A percentile compares a stretch with the other conserved stretches of the same genome.
These are phyloP conservation scores for Tamias sibiricus DNA, from an alignment of 2,113 vertebrate species.

Conservation along the genomic window DNA sequence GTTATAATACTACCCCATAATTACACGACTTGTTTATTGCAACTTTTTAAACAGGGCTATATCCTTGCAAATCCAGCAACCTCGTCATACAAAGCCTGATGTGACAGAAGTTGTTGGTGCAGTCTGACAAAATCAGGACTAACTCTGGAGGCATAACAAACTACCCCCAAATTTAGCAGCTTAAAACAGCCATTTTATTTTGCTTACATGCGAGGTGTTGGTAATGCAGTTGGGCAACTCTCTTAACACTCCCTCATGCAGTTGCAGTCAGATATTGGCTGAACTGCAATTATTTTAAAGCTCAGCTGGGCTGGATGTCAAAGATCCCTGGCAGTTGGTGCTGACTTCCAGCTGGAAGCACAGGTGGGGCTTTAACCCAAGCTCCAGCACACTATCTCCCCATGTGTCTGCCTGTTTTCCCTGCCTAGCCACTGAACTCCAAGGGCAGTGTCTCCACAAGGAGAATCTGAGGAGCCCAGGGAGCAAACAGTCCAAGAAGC, in stretches of 20 bases:
- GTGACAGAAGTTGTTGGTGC: neutral
- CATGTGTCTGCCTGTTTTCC: neutral
- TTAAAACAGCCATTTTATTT: neutral
- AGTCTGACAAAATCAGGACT: constrained; percentile 6
- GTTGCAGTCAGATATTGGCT: neutral
- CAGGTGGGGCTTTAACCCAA: neutral
- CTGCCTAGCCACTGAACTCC: neutral
- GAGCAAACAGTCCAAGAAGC: neutral
- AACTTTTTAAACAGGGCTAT: constrained; percentile 9
- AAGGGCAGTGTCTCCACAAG: neutral
- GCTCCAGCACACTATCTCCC: neutral
- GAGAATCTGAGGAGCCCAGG: neutral
- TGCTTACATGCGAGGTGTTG: neutral
- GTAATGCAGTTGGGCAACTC: neutral
- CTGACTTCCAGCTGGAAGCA: neutral
- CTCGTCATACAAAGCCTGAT: neutral
- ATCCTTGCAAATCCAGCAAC: neutral
- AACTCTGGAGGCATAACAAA: neutral
- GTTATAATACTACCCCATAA: constrained; percentile 33
- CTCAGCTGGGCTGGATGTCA: neutral
- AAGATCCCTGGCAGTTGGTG: neutral
- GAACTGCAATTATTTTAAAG: neutral
- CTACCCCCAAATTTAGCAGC: neutral
- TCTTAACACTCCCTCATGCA: neutral
- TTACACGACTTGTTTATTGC: constrained; percentile 35